Evolutionary conservation across 2,797 vertebrate species (phyloP).

Genomic region (Oophaga sylvatica): DNA sequence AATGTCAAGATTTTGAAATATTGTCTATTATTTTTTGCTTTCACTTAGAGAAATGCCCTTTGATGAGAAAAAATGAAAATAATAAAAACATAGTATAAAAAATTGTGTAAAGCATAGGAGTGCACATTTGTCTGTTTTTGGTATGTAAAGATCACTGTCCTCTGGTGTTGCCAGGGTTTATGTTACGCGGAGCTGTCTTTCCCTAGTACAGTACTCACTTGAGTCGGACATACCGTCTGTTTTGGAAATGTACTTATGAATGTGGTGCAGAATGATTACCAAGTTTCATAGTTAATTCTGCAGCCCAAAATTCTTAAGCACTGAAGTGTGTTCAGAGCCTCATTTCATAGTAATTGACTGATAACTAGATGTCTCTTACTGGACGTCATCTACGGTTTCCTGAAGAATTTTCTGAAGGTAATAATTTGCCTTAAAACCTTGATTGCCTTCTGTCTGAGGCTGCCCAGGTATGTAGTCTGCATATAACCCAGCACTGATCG

Average conservation of each 20-base stretch:
- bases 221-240: too few species aligned
- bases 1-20: too few species aligned
- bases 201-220: too few species aligned
- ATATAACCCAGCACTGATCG: constrained; percentile 22
- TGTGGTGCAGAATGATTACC: neutral
- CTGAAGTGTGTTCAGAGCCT: neutral
- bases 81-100: too few species aligned
- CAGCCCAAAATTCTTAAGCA: neutral
- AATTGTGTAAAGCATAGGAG: too few species aligned
- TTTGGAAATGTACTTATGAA: neutral
- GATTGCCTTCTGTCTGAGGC: neutral
- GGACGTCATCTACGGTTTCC: neutral
- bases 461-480: constrained; percentile 1
- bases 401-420: neutral
- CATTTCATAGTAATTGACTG: neutral
- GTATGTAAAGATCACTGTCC: too few species aligned
- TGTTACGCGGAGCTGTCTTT: too few species aligned
- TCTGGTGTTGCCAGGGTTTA: too few species aligned
- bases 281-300: neutral
- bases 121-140: too few species aligned
- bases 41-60: too few species aligned
- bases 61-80: too few species aligned
- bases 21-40: too few species aligned
- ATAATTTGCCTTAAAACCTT: constrained; percentile 19
- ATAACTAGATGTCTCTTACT: constrained; percentile 25